Conservation (phyloP, 2,888 invertebrate genomes). For the Perdita meconis region DNA sequence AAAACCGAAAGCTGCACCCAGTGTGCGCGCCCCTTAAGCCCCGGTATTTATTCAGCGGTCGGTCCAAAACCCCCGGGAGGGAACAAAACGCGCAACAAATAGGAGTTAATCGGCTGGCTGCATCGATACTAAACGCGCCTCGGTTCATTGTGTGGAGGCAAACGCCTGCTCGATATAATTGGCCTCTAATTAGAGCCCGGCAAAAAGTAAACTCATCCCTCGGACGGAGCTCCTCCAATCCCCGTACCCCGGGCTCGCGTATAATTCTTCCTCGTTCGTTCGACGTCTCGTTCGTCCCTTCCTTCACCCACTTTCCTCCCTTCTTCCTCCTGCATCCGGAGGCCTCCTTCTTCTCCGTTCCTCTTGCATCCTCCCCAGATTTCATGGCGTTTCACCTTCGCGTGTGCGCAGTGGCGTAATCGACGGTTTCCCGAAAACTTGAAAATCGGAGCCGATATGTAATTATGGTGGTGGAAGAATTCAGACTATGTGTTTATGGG, state of each 20-base stretch:
- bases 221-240: conserved; percentile 11
- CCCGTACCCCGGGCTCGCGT: conserved; percentile 3
- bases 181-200: conserved; percentile 79
- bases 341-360: conserved; percentile 13
- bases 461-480: conserved; percentile 3
- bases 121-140: conserved; percentile 78
- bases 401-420: conserved; percentile 50
- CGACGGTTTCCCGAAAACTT: conserved; percentile 25
- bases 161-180: conserved; percentile 81
- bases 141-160: conserved; percentile 78
- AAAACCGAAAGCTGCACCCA: conserved; percentile 9
- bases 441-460: conserved; percentile 9
- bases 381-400: conserved; percentile 44
- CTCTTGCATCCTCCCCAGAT: conserved; percentile 2
- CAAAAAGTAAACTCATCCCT: conserved; percentile 70
- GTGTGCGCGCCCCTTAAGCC: conserved; percentile 69
- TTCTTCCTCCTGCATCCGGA: not conserved
- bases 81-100: conserved; percentile 78
- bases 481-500: not conserved
- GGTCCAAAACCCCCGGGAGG: conserved; percentile 68
- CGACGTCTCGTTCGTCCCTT: conserved; percentile 40
- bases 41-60: conserved; percentile 74
- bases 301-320: conserved; percentile 33
- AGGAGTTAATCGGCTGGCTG: conserved; percentile 78
- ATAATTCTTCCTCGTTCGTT: conserved; percentile 35